These are phyloP conservation scores for Oreochromis mossambicus DNA, from an alignment of 2,797 vertebrate species.

Conservation along the genomic window DNA sequence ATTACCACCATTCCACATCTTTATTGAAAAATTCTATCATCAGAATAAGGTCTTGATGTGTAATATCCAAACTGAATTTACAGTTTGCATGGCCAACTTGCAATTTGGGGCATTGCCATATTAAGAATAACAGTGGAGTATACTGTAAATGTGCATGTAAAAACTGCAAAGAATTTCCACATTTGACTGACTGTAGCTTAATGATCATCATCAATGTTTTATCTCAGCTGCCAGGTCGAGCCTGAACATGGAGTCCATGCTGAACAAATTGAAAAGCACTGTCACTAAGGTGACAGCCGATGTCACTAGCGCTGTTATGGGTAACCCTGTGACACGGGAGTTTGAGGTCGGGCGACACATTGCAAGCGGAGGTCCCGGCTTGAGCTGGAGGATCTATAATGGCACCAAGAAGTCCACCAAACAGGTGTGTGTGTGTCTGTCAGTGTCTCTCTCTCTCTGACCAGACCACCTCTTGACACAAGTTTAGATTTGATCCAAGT, in stretches of 20 bases:
- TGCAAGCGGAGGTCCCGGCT: constrained; percentile 91
- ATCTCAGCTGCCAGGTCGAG: constrained; percentile 28
- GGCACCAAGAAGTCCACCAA: constrained; percentile 98
- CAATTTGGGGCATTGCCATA: neutral
- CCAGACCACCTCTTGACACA: neutral
- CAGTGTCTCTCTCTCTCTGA: neutral
- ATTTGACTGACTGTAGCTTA: neutral
- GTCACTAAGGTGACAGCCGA: constrained; percentile 98
- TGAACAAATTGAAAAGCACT: constrained; percentile 96
- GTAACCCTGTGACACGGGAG: constrained; percentile 96
- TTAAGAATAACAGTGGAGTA: neutral
- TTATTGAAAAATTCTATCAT: neutral
- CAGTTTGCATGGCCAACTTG: neutral
- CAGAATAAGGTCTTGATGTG: neutral
- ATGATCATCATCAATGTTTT: neutral
- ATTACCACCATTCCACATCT: neutral
- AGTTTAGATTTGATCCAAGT: neutral
- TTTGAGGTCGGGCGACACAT: constrained; percentile 97
- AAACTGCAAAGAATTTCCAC: neutral
- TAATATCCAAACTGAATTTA: neutral
- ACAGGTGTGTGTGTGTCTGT: constrained; percentile 81
- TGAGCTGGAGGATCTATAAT: constrained; percentile 98
- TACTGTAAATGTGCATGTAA: neutral
- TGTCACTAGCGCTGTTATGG: constrained; percentile 97
- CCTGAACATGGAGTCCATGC: constrained; percentile 94